Evolutionary conservation across 2,797 vertebrate species (phyloP), one percentile per base, ranked within the genome.

Genomic region (Centroberyx gerrardi): DNA sequence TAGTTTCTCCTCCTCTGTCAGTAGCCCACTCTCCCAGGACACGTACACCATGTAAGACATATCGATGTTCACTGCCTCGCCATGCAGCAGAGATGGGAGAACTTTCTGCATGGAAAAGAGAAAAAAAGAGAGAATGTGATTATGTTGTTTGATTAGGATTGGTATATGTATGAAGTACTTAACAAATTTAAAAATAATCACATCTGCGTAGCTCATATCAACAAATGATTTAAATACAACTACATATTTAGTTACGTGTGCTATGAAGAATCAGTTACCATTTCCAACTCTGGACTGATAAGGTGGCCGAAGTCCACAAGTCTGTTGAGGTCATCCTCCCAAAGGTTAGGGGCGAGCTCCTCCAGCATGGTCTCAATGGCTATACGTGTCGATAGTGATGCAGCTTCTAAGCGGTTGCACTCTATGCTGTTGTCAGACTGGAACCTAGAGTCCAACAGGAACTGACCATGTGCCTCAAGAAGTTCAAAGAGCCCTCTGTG

Each of bases 1-100:
- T 36, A 92, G 83, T 75, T 94, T 96, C 64, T 96, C 94, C 0
- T 88, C 82, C 0, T 86, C 52, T 0, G 31, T 90, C 58, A 96
- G 55, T 0, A 96, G 84, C 0, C 92, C 95, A 0, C 91, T 87
- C 4, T 77, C 81, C 10, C 89, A 59, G 14, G 96, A 93, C 6
- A 96, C 92, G 3, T 95, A 96, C 0, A 95, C 95, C 96, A 97
- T 96, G 89, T 95, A 96, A 0, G 93, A 92, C 96, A 96, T 96
- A 72, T 96, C 95, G 0, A 96, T 68, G 72, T 96, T 96, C 44
- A 96, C 96, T 0, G 96, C 95, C 29, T 97, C 95, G 0, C 95
- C 95, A 0, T 96, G 96, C 85, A 96, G 93, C 78, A 96, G 87
- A 0, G 91, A 90, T 0, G 95, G 96, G 22, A 96, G 75, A 58